Evolutionary conservation across 2,888 invertebrate species (phyloP).

Genomic region (Eupithecia subumbrata): DNA sequence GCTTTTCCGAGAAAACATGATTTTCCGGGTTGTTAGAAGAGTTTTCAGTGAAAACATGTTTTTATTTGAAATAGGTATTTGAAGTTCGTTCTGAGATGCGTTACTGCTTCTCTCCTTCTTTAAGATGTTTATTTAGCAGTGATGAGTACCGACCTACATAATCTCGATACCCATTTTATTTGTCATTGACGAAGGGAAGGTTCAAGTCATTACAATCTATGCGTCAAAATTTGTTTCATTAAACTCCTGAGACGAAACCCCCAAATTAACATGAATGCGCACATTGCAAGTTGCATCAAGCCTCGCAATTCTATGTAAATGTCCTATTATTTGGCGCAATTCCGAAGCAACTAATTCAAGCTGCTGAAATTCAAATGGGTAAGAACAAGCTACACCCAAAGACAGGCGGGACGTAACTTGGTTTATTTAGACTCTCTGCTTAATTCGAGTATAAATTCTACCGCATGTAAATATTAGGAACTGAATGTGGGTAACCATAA

Average conservation of each 20-base stretch:
- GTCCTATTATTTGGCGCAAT: conserved; percentile 35
- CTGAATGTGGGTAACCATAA: conserved; percentile 8
- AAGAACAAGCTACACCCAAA: conserved; percentile 31
- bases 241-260: conserved; percentile 14
- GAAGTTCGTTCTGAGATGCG: not conserved
- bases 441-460: conserved; percentile 28
- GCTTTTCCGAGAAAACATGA: conserved; percentile 6
- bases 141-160: not conserved
- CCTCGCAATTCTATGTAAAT: conserved; percentile 36
- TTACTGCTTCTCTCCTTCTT: not conserved
- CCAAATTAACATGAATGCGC: conserved; percentile 18
- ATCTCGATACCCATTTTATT: not conserved
- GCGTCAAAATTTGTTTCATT: conserved; percentile 6
- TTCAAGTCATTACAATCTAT: not conserved
- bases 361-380: conserved; percentile 36
- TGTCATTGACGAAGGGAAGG: not conserved
- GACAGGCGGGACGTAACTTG: conserved; percentile 30
- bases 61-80: conserved; percentile 3
- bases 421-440: conserved; percentile 36
- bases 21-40: not conserved
- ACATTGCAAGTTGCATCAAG: conserved; percentile 30
- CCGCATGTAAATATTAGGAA: conserved; percentile 26
- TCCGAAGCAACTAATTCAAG: conserved; percentile 34
- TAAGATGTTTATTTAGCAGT: not conserved
- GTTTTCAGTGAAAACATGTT: not conserved